Evolutionary conservation across 2,113 vertebrate genomes (phyloP).

Genomic region (Entomyzon cyanotis): DNA sequence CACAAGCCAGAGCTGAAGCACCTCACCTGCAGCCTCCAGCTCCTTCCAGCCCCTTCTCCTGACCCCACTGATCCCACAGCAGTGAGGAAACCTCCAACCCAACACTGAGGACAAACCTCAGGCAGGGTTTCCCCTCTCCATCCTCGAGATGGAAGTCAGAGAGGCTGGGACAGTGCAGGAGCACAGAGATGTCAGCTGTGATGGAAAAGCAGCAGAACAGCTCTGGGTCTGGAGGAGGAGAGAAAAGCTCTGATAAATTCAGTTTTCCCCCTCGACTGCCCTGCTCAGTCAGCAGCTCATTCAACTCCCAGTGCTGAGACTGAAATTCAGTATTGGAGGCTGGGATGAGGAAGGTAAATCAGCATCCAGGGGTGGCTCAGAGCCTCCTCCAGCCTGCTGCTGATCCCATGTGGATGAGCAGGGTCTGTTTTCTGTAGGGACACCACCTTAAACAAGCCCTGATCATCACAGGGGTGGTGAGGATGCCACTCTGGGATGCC

Average conservation of each 20-base stretch:
- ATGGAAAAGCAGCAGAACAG: not conserved
- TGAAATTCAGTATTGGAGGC: not conserved
- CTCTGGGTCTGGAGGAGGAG: not conserved
- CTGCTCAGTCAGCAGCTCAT: rapidly evolving
- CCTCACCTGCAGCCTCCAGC: not conserved
- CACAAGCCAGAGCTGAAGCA: not conserved
- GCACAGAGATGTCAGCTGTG: not conserved
- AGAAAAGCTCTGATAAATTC: not conserved
- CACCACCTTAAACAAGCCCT: rapidly evolving
- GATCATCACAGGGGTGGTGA: rapidly evolving
- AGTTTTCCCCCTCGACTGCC: not conserved
- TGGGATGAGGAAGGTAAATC: not conserved
- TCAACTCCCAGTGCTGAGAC: rapidly evolving
- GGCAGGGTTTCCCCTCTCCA: not conserved
- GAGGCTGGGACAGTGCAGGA: not conserved
- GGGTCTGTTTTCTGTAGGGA: not conserved
- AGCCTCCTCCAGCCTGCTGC: not conserved
- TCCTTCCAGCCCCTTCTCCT: not conserved
- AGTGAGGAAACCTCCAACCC: not conserved
- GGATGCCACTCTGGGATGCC: rapidly evolving
- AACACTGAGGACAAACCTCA: not conserved
- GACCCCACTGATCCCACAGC: not conserved
- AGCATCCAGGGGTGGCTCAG: not conserved
- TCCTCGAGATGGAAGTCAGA: not conserved
- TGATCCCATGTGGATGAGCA: not conserved